A percentile compares a stretch with the other conserved stretches of the same genome.
These are phyloP conservation scores for Aselliscus stoliczkanus DNA, from an alignment of 2,797 vertebrate species.

Conservation along the genomic window DNA sequence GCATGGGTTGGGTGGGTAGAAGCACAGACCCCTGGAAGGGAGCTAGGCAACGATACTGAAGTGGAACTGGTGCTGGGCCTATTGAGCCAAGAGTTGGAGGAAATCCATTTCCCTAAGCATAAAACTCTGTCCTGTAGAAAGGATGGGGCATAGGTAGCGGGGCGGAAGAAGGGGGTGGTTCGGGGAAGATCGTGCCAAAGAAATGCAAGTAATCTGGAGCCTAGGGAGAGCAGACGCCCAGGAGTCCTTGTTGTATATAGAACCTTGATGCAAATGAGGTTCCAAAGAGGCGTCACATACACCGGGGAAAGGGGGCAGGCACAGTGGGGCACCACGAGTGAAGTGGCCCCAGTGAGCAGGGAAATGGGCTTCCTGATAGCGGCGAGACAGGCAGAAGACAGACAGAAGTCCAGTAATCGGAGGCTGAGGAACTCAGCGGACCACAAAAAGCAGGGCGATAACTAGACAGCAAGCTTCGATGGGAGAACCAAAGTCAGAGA, in stretches of 20 bases:
- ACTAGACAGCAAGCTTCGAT: slow-evolving; percentile 40
- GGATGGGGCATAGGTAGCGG: neutral
- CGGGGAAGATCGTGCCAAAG: neutral
- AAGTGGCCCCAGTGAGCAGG: neutral
- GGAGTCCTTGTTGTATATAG: neutral
- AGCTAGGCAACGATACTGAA: neutral
- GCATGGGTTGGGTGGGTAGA: neutral
- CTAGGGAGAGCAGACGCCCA: rapidly evolving
- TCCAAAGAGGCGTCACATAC: neutral
- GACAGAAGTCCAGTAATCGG: neutral
- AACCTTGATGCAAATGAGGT: neutral
- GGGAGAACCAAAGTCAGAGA: neutral
- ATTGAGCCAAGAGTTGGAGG: neutral
- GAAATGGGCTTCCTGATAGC: neutral
- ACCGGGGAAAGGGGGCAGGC: neutral
- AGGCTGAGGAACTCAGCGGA: neutral
- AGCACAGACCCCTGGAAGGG: neutral
- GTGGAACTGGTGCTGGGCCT: neutral
- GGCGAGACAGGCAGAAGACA: neutral
- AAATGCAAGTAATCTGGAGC: neutral
- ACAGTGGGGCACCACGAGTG: neutral
- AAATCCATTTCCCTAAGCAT: neutral
- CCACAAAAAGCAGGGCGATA: neutral
- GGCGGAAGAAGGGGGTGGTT: neutral
- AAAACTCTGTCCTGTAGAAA: slow-evolving; percentile 8